phyloP scores from a whole-genome alignment of 2,888 invertebrate genomes.

The Hyposoter dolosus region DNA sequence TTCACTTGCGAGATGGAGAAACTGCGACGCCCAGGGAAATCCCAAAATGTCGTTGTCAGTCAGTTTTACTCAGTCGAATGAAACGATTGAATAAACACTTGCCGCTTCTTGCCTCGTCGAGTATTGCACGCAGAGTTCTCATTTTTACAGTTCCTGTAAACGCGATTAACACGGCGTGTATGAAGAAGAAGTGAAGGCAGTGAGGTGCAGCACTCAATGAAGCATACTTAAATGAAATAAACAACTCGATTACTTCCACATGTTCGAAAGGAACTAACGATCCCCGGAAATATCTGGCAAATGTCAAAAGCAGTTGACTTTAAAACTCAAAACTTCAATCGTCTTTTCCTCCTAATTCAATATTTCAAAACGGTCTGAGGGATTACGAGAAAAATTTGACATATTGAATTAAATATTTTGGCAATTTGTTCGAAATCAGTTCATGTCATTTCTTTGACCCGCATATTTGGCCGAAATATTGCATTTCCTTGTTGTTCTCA shows the following conservation, averaged over 20 bases:
- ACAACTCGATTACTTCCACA: background rate
- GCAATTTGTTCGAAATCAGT: no score
- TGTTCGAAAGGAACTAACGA: background rate
- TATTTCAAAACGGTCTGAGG: no score
- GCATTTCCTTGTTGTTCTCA: no score
- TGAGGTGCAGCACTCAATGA: background rate
- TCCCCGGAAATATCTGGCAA: no score
- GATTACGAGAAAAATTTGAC: no score
- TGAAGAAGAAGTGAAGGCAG: background rate
- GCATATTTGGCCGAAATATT: no score
- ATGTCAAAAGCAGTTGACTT: no score
- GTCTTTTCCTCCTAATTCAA: no score
- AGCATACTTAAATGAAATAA: background rate
- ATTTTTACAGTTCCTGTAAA: background rate
- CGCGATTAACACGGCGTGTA: background rate
- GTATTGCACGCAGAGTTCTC: background rate
- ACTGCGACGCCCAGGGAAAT: background rate
- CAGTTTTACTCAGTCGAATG: background rate
- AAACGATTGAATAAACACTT: background rate
- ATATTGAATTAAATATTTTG: no score
- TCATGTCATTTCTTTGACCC: no score
- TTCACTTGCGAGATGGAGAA: background rate
- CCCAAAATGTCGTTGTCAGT: slow-evolving; percentile 21
- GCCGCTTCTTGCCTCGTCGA: background rate
- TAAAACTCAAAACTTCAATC: no score